Evolutionary conservation across 2,888 invertebrate species (phyloP), one percentile per base, ranked within the genome.

Genomic region (Criorhina ranunculi): DNA sequence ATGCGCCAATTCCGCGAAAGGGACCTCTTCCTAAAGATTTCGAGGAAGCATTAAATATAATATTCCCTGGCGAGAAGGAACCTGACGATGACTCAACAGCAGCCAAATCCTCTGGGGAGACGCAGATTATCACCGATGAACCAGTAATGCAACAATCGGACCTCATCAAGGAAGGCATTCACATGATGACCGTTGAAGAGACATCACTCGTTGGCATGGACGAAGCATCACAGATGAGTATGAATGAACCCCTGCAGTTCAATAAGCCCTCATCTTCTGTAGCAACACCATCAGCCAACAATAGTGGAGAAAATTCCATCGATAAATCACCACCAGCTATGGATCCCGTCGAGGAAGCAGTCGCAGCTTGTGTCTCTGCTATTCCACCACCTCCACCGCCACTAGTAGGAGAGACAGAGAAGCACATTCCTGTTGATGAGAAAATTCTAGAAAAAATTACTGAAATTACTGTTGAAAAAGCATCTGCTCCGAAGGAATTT

Each of bases 1-100:
- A 91, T 24, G 92, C 91, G 8, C 91, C 92, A 19, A 88, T 91
- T 5, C 91, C 93, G 6, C 90, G 92, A 0, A 92, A 92, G 44
- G 92, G 92, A 46, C 93, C 93, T 24, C 88, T 94, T 19, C 94
- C 94, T 0, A 92, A 93, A 87, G 94, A 94, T 89, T 91, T 94
- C 17, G 93, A 94, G 87, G 94, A 94, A 87, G 94, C 94, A 0
- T 89, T 94, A 5, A 93, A 94, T 80, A 93, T 94, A 11, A 93
- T 94, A 76, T 94, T 94, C 87, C 94, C 94, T 0, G 93, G 93
- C 33, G 93, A 93, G 19, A 92, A 91, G 37, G 89, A 89, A 29
- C 87, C 89, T 11, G 87, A 88, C 11, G 88, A 90, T 4, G 89
- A 88, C 40, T 42, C 62, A 0, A 79, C 77, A 86, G 89, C 69